Evolutionary conservation across 2,113 vertebrate genomes (phyloP), one percentile per base, ranked within the genome.

Genomic region (Sylvicapra grimmia): DNA sequence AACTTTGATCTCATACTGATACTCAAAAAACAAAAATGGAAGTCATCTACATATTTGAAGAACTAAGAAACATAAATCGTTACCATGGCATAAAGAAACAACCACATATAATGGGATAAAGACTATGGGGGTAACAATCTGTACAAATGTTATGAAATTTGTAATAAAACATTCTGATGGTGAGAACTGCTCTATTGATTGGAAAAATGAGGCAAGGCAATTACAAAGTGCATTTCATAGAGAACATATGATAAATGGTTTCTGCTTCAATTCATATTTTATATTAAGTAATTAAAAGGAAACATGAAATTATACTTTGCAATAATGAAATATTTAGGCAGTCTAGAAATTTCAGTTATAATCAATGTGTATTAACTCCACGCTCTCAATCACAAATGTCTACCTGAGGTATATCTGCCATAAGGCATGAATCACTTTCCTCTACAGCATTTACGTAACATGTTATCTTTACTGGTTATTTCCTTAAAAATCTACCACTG

Each of bases 281-380:
- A 94, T 92, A 96, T 86, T 94, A 96, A 96, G 84, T 94, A 97
- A 96, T 97, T 98, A 90, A 97, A 97, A 96, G 94, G 84, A 97
- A 98, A 97, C 90, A 95, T 93, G 96, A 94, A 97, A 97, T 98
- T 92, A 97, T 90, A 96, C 33, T 97, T 97, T 97, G 59, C 83
- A 97, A 94, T 97, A 97, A 97, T 96, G 75, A 98, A 97, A 98
- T 94, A 97, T 97, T 97, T 96, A 97, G 80, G 79, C 58, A 96
- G 96, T 95, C 82, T 96, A 95, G 96, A 97, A 97, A 97, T 95
- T 98, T 96, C 93, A 96, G 96, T 98, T 95, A 96, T 94, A 97
- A 98, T 96, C 95, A 95, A 98, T 98, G 92, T 93, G 65, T 89
- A 97, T 94, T 97, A 97, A 96, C 96, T 96, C 95, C 90, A 58